Evolutionary conservation across 2,113 vertebrate species (phyloP).

Genomic region (Chionomys nivalis): DNA sequence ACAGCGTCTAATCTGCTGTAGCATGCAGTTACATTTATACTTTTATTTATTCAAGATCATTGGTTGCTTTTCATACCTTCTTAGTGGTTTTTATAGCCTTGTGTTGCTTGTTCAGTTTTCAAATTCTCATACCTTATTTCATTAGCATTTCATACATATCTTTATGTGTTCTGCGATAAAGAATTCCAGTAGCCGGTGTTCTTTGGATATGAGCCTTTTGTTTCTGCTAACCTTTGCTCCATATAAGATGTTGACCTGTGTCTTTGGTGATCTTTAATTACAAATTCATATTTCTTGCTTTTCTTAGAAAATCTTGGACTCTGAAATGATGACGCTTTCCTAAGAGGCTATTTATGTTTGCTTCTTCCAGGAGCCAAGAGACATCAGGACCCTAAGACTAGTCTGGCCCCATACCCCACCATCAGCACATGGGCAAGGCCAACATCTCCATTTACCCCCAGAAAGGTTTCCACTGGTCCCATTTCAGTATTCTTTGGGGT

Average conservation of each 20-base stretch:
- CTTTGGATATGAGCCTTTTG: not conserved
- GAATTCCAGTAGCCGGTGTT: slow-evolving; percentile 2
- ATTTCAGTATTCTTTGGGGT: not conserved
- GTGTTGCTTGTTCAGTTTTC: not conserved
- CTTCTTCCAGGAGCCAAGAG: not conserved
- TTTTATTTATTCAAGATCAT: slow-evolving; percentile 28
- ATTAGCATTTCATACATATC: not conserved
- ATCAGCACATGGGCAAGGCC: not conserved
- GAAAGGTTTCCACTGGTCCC: not conserved
- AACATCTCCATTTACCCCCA: not conserved
- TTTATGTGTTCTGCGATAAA: not conserved
- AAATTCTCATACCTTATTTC: slow-evolving; percentile 2
- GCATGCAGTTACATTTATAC: not conserved
- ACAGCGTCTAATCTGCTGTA: slow-evolving; percentile 48
- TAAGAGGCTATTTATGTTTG: not conserved
- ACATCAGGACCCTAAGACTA: not conserved
- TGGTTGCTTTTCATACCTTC: not conserved
- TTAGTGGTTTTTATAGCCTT: not conserved
- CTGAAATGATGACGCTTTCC: not conserved
- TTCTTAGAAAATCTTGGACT: not conserved
- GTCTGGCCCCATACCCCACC: too few species aligned
- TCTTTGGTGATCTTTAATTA: slow-evolving; percentile 4
- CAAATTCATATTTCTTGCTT: not conserved
- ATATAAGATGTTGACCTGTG: not conserved
- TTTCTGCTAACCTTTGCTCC: not conserved